Percentiles rank a stretch among this genome's conserved stretches.
These are phyloP conservation scores for Pangasius krempfi DNA, from an alignment of 2,797 vertebrate species.

Conservation along the genomic window DNA sequence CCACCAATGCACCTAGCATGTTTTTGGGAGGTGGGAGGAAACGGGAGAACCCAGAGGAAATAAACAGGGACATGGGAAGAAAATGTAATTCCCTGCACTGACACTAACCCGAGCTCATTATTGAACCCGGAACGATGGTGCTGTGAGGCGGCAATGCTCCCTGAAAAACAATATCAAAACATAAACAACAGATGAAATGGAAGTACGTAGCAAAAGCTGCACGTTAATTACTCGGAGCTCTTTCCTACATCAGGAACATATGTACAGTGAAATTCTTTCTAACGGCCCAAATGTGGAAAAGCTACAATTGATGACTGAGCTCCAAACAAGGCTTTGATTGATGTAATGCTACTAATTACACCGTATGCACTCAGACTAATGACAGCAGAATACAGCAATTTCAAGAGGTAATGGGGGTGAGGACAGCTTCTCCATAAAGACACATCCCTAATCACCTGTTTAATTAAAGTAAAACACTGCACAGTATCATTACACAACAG, in stretches of 20 bases:
- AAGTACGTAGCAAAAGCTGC: background rate
- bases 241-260: background rate
- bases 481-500: background rate
- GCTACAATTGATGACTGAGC: background rate
- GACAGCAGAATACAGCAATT: background rate
- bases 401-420: constrained; percentile 4
- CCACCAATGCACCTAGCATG: too few relatives aligned
- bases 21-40: background rate
- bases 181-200: background rate
- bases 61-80: background rate
- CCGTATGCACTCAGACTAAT: constrained; percentile 11
- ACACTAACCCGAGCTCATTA: background rate
- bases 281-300: background rate
- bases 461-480: constrained; percentile 34
- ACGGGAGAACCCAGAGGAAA: background rate
- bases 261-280: background rate
- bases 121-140: background rate
- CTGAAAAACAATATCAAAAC: background rate
- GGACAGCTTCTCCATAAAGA: background rate
- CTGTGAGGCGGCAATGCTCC: background rate
- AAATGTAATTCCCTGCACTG: background rate
- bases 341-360: constrained; percentile 21
- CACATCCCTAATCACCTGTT: constrained; percentile 1
- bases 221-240: background rate
- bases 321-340: constrained; percentile 27